Conservation (phyloP, 2,797 vertebrate genomes). For the Acropternis orthonyx region DNA sequence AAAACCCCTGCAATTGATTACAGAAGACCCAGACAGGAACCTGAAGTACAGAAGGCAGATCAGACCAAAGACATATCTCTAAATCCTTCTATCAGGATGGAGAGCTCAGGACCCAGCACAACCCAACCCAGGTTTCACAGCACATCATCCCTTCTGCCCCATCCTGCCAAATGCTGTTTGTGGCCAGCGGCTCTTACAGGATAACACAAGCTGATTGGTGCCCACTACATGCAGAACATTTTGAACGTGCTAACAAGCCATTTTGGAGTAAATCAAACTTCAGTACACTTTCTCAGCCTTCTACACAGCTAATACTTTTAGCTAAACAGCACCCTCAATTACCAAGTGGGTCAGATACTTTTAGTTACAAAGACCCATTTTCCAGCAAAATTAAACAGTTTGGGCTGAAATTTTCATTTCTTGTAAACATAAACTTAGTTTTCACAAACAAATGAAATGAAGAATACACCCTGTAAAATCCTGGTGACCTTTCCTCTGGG, state of each 20-base stretch:
- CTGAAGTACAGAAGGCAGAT: neutral
- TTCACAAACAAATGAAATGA: neutral
- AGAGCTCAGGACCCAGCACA: neutral
- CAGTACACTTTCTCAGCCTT: neutral
- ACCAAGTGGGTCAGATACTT: neutral
- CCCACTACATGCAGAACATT: neutral
- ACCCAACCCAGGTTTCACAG: neutral
- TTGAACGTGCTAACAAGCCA: neutral
- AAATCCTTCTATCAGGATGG: neutral
- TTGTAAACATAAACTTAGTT: neutral
- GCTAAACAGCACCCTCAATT: neutral
- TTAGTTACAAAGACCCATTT: neutral
- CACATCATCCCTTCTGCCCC: neutral
- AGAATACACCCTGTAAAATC: neutral
- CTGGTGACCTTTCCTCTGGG: neutral
- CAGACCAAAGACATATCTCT: neutral
- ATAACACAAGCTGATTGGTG: neutral
- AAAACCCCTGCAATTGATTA: neutral
- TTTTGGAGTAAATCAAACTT: neutral
- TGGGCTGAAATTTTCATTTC: neutral
- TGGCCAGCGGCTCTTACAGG: neutral
- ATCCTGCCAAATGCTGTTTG: neutral
- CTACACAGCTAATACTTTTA: neutral
- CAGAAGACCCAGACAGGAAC: neutral
- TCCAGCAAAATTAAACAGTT: neutral